Evolutionary conservation across 2,113 vertebrate species (phyloP).

Genomic region (Ondatra zibethicus): DNA sequence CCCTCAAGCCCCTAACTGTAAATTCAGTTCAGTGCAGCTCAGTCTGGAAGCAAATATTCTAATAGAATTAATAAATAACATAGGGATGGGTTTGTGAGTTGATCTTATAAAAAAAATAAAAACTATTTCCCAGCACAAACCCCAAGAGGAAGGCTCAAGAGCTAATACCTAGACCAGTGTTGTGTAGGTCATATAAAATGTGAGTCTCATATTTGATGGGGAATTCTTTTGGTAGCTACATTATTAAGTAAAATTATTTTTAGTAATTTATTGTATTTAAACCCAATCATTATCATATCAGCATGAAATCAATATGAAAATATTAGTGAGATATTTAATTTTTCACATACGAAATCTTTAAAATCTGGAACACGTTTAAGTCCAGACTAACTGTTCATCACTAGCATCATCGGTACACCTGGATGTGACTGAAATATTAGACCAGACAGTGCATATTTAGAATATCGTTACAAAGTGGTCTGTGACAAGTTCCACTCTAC

Average conservation of each 20-base stretch:
- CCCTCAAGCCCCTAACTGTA: background rate
- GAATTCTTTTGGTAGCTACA: background rate
- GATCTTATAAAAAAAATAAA: background rate
- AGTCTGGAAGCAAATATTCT: background rate
- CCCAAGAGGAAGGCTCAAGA: background rate
- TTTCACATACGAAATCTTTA: background rate
- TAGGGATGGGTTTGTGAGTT: background rate
- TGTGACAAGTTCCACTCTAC: background rate
- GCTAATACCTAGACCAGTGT: background rate
- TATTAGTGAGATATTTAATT: background rate
- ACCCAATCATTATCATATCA: background rate
- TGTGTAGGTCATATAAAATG: background rate
- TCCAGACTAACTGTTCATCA: background rate
- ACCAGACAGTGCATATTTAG: background rate
- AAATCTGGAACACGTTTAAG: background rate
- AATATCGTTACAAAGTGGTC: background rate
- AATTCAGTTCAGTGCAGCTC: background rate
- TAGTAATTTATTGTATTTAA: conserved; percentile 34
- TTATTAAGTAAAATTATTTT: background rate
- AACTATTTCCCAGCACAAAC: background rate
- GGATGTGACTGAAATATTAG: background rate
- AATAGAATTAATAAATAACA: conserved; percentile 12
- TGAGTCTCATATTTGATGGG: background rate
- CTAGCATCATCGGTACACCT: background rate
- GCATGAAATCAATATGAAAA: background rate